Evolutionary conservation across 2,113 vertebrate genomes (phyloP), one percentile per base, ranked within the genome.

Genomic region (Tilapia sparmanii): DNA sequence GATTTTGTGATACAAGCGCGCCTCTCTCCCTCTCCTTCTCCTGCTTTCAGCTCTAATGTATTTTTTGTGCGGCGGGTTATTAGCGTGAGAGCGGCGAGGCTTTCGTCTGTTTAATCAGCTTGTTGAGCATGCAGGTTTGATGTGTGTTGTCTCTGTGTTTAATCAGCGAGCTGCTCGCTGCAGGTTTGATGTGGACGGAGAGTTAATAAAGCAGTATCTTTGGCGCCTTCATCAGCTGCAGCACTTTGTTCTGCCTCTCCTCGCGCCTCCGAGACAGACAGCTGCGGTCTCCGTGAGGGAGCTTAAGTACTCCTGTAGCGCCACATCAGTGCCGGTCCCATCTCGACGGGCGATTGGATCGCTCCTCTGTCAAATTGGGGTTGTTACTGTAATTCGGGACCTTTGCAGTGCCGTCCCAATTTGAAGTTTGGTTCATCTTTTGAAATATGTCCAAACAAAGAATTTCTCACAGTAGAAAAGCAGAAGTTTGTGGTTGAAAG

Each of bases 171-270:
- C 91, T 91, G 93, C 90, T 86, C 57, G 93, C 95, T 92, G 92
- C 93, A 95, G 95, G 95, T 96, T 95, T 96, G 96, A 96, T 96
- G 96, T 96, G 96, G 95, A 96, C 95, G 87, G 66, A 88, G 92
- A 95, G 95, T 96, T 96, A 96, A 96, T 96, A 95, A 95, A 96
- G 94, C 95, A 82, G 91, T 95, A 96, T 97, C 95, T 96, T 47
- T 47, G 80, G 71, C 13, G 89, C 95, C 95, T 96, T 96, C 95
- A 96, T 96, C 95, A 95, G 93, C 90, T 24, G 84, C 91, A 33
- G 82, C 94, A 94, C 96, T 96, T 95, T 93, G 92, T 93, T 95
- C 93, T 93, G 88, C 88, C 90, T 92, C 90, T 85, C 68, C 63
- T 83, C 76, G 50, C 35, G 35, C 76, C 86, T 87, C 88, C 6